Percentiles rank a stretch among this genome's conserved stretches.
Conservation (phyloP, 2,113 vertebrate genomes). For the Pristiophorus japonicus region DNA sequence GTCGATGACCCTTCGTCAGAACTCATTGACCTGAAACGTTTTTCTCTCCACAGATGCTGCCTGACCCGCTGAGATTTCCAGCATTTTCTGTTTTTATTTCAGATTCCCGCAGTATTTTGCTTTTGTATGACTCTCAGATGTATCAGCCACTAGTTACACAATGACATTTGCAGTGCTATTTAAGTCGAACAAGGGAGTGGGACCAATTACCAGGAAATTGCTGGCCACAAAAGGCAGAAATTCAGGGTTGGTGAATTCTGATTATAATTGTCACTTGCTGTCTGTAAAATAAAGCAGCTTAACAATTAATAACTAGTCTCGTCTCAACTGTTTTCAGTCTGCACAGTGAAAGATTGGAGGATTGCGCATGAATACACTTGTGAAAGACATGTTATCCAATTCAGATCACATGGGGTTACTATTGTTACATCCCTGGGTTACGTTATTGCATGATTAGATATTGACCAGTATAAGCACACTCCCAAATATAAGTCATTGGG, state of each 20-base stretch:
- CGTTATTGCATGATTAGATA: background rate
- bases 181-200: no score
- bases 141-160: no score
- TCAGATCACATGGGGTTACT: no score
- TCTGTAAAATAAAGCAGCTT: background rate
- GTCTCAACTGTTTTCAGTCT: background rate
- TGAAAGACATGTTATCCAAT: background rate
- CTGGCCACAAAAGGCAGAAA: background rate
- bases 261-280: background rate
- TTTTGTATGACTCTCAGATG: no score
- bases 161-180: no score
- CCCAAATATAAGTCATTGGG: background rate
- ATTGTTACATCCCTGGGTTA: background rate
- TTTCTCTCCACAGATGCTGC: no score
- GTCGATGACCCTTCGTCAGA: no score
- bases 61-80: no score
- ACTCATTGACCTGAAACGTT: no score
- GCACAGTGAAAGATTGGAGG: background rate
- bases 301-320: background rate
- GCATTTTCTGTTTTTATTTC: no score
- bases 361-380: background rate
- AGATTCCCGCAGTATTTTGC: no score
- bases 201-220: no score
- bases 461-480: background rate
- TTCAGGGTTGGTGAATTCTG: background rate